Base-by-base conservation (phyloP, 2,888 invertebrate species). In the Temnothorax rugatulus region DNA sequence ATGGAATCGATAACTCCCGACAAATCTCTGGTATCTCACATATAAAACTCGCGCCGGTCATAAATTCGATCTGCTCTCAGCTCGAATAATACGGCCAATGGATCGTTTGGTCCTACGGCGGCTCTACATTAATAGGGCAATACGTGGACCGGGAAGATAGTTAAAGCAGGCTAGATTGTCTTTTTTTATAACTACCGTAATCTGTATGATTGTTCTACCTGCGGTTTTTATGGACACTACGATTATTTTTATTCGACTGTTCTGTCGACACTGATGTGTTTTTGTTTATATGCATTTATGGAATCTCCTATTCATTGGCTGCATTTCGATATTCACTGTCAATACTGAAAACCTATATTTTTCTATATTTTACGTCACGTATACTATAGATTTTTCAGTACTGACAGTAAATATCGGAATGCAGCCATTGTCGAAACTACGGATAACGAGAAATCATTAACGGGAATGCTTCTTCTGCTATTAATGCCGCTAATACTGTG, bases 1-100 rank as follows among this genome's bases (percentile, higher is more conserved):
- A 93, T 93, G 93, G 93, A 92, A 91, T 92, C 93, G 92, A 92
- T 92, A 92, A 92, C 90, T 92, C 50, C 88, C 87, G 89, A 92
- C 92, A 92, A 92, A 92, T 92, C 90, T 89, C 86, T 75, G 90
- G 84, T 86, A 88, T 89, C 83, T 83, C 63, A 64, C 34, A 69
- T 77, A 88, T 88, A 88, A 83, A 88, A 89, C 79, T 84, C 64
- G 81, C 73, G 84, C 50, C 75, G 66, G 79, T 89, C 87, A 83
- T 92, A 91, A 92, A 91, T 91, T 92, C 68, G 86, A 89, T 85
- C 82, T 77, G 50, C 34, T 61, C 47, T 66, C 82, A 25, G 69
- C 29, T 76, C 13, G 21, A 47, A 50, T 44, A 57, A n/a, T 41
- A 4, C 50, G 25, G 41, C 74, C 41, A 11, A 9, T 41, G 21